phyloP scores from a whole-genome alignment of 2,888 invertebrate species.

The Caenorhabditis panamensis region DNA sequence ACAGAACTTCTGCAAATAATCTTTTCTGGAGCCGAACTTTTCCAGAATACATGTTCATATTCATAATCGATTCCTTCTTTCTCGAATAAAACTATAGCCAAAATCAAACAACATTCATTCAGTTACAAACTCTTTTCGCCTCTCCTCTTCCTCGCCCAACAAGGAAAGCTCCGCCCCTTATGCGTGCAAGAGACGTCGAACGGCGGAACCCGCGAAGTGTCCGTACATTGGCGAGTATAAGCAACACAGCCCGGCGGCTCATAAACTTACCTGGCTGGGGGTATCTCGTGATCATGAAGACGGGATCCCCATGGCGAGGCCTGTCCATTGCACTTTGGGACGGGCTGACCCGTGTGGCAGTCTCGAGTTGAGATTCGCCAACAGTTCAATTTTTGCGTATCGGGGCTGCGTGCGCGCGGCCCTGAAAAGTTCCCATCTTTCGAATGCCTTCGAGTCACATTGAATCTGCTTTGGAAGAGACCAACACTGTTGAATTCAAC shows the following conservation, averaged over 20 bases:
- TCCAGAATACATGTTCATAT: too few species aligned
- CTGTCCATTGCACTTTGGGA: conserved; percentile 86
- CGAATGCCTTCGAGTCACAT: not conserved
- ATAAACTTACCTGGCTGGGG: conserved; percentile 87
- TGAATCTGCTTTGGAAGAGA: too few species aligned
- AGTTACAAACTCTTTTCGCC: too few species aligned
- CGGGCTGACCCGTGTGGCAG: conserved; percentile 88
- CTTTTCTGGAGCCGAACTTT: too few species aligned
- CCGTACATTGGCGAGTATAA: not conserved
- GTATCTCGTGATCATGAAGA: conserved; percentile 87
- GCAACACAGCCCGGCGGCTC: conserved; percentile 82
- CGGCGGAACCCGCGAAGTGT: too few species aligned
- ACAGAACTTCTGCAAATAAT: too few species aligned
- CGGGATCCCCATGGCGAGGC: conserved; percentile 87
- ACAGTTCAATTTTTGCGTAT: conserved; percentile 78
- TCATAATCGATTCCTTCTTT: too few species aligned
- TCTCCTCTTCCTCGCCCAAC: conserved; percentile 9
- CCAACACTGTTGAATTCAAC: too few species aligned
- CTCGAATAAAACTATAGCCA: too few species aligned
- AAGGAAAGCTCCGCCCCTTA: conserved; percentile 15
- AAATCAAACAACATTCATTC: too few species aligned
- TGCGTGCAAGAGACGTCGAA: conserved; percentile 17
- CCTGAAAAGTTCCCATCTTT: conserved; percentile 69
- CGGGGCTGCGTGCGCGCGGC: conserved; percentile 81
- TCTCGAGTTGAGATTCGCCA: conserved; percentile 85